Percentiles rank a stretch among this genome's conserved stretches.
These are phyloP conservation scores for Trichogramma dendrolimi DNA, from an alignment of 2,888 invertebrate species.

Conservation along the genomic window DNA sequence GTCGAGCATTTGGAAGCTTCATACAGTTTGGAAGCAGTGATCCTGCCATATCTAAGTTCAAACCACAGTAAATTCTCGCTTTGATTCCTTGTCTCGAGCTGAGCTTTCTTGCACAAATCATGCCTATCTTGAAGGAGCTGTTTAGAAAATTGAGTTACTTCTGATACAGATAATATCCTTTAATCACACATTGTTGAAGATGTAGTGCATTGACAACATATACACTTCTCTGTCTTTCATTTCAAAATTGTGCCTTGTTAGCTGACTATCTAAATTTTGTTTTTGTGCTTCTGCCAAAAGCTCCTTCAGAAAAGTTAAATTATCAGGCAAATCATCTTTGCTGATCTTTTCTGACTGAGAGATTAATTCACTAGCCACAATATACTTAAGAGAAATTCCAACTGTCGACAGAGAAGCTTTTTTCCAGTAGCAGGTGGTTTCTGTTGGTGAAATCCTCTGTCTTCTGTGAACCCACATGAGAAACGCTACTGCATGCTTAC, in stretches of 20 bases:
- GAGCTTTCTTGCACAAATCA: constrained; percentile 1
- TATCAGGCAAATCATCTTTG: constrained; percentile 1
- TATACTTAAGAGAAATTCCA: constrained; percentile 16
- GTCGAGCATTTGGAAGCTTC: constrained; percentile 31
- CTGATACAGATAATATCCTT: constrained; percentile 9
- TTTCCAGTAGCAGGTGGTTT: constrained; percentile 20
- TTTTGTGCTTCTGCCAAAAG: neutral
- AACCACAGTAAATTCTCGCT: constrained; percentile 17
- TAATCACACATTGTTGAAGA: neutral
- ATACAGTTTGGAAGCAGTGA: constrained; percentile 28
- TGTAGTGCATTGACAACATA: constrained; percentile 1
- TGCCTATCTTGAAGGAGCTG: neutral
- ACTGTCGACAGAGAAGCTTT: constrained; percentile 17
- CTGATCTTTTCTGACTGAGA: neutral
- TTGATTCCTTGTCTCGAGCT: constrained; percentile 12
- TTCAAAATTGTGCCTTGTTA: constrained; percentile 4
- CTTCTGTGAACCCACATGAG: constrained; percentile 19
- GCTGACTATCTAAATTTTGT: constrained; percentile 10
- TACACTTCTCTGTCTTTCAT: neutral
- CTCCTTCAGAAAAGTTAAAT: constrained; percentile 1
- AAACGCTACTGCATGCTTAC: constrained; percentile 24
- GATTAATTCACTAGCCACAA: neutral
- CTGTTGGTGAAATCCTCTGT: constrained; percentile 20
- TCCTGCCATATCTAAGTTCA: constrained; percentile 26
- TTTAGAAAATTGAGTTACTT: neutral